These are phyloP conservation scores for Machimus atricapillus DNA, from an alignment of 2,888 invertebrate genomes.

Conservation along the genomic window DNA sequence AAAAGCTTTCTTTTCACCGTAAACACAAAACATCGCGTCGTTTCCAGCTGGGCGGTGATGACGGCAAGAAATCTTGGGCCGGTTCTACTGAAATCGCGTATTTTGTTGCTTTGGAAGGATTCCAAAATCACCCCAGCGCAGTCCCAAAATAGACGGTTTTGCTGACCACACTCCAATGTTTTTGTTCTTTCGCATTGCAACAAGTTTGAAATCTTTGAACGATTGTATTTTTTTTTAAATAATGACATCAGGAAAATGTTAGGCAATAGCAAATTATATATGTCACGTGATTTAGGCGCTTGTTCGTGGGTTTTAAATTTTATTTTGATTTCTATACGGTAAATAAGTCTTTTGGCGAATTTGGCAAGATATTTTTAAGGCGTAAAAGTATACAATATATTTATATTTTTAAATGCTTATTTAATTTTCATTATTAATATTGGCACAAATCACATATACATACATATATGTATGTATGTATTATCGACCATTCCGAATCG, in stretches of 20 bases:
- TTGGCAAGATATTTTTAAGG: background rate
- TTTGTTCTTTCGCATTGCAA: background rate
- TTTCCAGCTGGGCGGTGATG: background rate
- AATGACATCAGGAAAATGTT: background rate
- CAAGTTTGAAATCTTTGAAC: background rate
- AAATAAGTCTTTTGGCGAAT: background rate
- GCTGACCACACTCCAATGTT: background rate
- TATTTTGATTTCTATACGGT: background rate
- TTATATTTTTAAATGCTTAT: background rate
- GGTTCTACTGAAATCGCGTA: background rate
- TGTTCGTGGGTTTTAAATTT: background rate
- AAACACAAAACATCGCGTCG: background rate
- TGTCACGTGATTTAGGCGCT: background rate
- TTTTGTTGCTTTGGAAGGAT: slow-evolving; percentile 14
- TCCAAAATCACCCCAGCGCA: slow-evolving; percentile 2
- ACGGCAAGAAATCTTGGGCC: background rate
- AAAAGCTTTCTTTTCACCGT: background rate
- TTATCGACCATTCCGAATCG: too few relatives aligned
- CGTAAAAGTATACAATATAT: background rate
- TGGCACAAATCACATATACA: too few relatives aligned
- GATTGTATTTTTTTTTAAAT: background rate
- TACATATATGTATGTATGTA: too few relatives aligned
- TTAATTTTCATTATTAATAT: background rate
- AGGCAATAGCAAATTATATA: background rate
- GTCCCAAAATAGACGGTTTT: background rate